Conservation (phyloP, 2,888 invertebrate species). For the Clanis bilineata region DNA sequence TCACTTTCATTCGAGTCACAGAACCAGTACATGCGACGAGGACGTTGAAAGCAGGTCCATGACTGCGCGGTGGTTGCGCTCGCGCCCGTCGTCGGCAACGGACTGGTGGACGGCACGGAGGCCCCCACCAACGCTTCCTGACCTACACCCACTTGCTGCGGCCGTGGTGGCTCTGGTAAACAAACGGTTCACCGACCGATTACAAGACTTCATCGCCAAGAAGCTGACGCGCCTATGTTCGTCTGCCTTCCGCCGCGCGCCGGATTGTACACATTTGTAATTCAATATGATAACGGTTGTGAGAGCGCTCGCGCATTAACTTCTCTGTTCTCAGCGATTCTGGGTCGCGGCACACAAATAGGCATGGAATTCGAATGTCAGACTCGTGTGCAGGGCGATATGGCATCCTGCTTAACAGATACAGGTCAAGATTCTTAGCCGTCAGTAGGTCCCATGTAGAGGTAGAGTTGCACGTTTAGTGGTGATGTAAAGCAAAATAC, state of each 20-base stretch:
- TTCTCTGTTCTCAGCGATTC: slow-evolving; percentile 54
- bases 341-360: slow-evolving; percentile 63
- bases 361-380: slow-evolving; percentile 40
- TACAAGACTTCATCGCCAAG: slow-evolving; percentile 55
- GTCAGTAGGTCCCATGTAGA: not conserved
- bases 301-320: slow-evolving; percentile 62
- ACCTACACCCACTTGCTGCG: slow-evolving; percentile 69
- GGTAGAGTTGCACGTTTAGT: not conserved
- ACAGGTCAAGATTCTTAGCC: not conserved
- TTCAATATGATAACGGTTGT: slow-evolving; percentile 76
- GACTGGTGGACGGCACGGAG: slow-evolving; percentile 53
- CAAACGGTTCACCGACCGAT: slow-evolving; percentile 81
- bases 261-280: slow-evolving; percentile 71
- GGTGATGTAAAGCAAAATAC: not conserved
- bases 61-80: slow-evolving; percentile 58
- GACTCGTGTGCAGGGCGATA: slow-evolving; percentile 31
- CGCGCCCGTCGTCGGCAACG: slow-evolving; percentile 59
- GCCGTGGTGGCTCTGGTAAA: slow-evolving; percentile 70
- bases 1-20: slow-evolving; percentile 57
- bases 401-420: slow-evolving; percentile 8
- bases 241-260: slow-evolving; percentile 47
- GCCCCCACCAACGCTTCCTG: slow-evolving; percentile 64
- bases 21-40: slow-evolving; percentile 45
- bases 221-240: slow-evolving; percentile 45
- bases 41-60: slow-evolving; percentile 54